Evolutionary conservation across 2,113 vertebrate genomes (phyloP).

Genomic region (Festucalex cinctus): DNA sequence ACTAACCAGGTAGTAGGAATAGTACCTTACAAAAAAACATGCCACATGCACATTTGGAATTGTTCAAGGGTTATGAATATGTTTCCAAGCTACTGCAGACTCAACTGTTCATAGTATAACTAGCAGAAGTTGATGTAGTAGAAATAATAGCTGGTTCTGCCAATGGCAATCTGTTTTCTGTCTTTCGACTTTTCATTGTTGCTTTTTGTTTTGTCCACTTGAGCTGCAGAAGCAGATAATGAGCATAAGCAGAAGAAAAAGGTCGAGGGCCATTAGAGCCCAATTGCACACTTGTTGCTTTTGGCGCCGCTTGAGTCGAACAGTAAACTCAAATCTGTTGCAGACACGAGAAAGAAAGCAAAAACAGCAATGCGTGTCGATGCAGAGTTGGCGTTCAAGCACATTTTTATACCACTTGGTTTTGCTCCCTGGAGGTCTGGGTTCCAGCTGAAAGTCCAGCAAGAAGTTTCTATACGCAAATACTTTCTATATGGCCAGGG

Average conservation of each 20-base stretch:
- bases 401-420: background rate
- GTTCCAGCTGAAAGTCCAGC: background rate
- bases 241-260: constrained; percentile 57
- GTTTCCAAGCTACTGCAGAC: background rate
- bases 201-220: background rate
- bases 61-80: background rate
- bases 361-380: background rate
- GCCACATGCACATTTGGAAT: no score
- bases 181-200: background rate
- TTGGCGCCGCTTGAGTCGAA: constrained; percentile 19
- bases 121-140: background rate
- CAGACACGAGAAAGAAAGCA: background rate
- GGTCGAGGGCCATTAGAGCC: constrained; percentile 50
- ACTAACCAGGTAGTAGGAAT: no score
- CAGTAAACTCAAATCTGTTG: constrained; percentile 14
- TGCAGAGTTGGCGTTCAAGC: background rate
- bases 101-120: background rate
- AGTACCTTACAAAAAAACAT: no score
- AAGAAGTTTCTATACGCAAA: background rate
- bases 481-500: background rate
- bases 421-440: background rate
- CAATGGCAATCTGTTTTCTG: background rate
- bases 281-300: constrained; percentile 32
- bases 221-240: constrained; percentile 27
- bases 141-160: background rate